phyloP scores from a whole-genome alignment of 2,797 vertebrate species.

The Threskiornis aethiopicus region DNA sequence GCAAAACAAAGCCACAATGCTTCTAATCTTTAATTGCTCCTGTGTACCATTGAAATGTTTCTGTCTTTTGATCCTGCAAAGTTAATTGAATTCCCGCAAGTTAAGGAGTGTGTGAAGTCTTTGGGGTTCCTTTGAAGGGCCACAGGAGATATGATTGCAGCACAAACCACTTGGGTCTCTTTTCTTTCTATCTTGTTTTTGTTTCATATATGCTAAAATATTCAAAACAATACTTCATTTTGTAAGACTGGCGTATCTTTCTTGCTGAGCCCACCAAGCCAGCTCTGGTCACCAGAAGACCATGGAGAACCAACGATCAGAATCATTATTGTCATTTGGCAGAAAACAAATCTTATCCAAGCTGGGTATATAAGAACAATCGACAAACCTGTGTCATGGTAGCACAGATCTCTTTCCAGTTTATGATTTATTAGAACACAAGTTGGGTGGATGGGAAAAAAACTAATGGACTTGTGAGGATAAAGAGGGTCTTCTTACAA shows the following conservation, averaged over 20 bases:
- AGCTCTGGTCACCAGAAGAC: neutral
- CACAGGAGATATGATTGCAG: neutral
- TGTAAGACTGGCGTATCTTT: neutral
- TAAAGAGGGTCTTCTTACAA: neutral
- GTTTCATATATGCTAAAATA: neutral
- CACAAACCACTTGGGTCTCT: neutral
- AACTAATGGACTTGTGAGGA: neutral
- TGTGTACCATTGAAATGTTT: neutral
- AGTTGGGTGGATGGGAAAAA: neutral
- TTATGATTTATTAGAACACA: neutral
- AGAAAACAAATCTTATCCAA: neutral
- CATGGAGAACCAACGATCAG: neutral
- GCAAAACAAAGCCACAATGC: slow-evolving; percentile 38
- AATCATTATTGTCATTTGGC: neutral
- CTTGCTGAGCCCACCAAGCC: neutral
- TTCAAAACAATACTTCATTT: neutral
- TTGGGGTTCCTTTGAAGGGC: neutral
- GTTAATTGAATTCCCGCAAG: neutral
- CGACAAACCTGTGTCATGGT: neutral
- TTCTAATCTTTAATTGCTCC: slow-evolving; percentile 43
- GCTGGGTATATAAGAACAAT: neutral
- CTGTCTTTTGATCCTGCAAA: neutral
- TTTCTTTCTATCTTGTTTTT: neutral
- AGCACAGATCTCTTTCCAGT: neutral
- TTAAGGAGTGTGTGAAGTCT: neutral